phyloP scores from a whole-genome alignment of 1,140 invertebrate species.

The Nilaparvata lugens region DNA sequence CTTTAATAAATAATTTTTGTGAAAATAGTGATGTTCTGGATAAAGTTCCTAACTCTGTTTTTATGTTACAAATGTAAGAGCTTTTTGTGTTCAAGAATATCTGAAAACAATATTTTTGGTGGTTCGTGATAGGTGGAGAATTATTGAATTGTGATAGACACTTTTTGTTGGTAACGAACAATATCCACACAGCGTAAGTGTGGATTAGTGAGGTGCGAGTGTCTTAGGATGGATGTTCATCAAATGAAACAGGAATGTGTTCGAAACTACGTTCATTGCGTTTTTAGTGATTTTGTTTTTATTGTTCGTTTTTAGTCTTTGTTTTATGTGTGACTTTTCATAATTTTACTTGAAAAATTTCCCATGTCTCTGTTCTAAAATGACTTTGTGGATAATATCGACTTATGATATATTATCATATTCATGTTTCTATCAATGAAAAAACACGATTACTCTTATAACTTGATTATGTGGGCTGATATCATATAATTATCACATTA shows the following conservation, averaged over 20 bases:
- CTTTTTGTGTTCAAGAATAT: neutral
- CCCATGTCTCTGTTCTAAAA: neutral
- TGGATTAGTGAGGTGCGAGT: neutral
- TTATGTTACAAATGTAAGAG: slow-evolving; percentile 1
- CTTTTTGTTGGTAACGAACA: neutral
- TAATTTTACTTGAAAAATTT: neutral
- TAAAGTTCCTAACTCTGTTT: neutral
- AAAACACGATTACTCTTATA: too few relatives aligned
- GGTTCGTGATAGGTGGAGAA: neutral
- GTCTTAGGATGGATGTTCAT: neutral
- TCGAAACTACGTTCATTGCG: neutral
- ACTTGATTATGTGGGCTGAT: too few relatives aligned
- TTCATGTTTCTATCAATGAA: too few relatives aligned
- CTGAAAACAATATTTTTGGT: neutral
- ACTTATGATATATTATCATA: too few relatives aligned
- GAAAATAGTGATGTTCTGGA: neutral
- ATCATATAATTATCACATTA: too few relatives aligned
- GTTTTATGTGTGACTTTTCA: neutral
- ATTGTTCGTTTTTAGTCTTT: neutral
- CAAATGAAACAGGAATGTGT: neutral
- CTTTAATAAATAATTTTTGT: neutral
- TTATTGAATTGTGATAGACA: neutral
- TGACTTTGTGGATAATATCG: neutral
- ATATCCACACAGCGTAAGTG: neutral
- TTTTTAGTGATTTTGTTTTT: neutral